Evolutionary conservation across 1,140 invertebrate species (phyloP), one percentile per base, ranked within the genome.

Genomic region (Lepidurus packardi): DNA sequence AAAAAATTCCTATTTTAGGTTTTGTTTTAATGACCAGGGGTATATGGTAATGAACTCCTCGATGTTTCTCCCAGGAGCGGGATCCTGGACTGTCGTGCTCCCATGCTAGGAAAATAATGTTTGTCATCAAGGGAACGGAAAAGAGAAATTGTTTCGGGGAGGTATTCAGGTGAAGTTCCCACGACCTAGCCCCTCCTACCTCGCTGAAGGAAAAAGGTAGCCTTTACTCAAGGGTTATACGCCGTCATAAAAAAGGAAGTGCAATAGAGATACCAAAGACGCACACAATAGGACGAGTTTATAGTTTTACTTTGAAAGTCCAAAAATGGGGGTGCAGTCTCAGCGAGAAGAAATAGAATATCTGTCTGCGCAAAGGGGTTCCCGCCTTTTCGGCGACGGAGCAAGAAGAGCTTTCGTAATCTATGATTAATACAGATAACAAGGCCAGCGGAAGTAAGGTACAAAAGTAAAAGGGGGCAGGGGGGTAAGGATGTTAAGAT

Each of bases 121-220:
- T 65, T 65, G 53, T 65, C 53, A 65, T 65, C 53, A 65, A 65
- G 53, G 21, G 53, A 65, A 65, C 53, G 53, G 53, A 65, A 65
- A 65, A 65, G 53, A 65, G 53, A 65, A 65, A 65, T 65, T 65
- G 53, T 65, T 65, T 65, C 53, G 7, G 53, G 53, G 53, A 65
- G 53, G 21, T 13, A 65, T 65, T 65, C 53, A 65, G 53, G 53
- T 65, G 21, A 65, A 21, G 16, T 65, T 65, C 53, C 53, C 53
- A 65, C 53, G 53, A 65, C 53, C 53, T 65, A 65, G 53, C 53
- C 53, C 53, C 53, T 65, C 53, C 53, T 65, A n/a, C 53, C 53
- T 65, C 21, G 53, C 16, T 65, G 5, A 65, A 65, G 53, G 21
- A 65, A 65, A 65, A 65, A 65, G 53, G 53, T n/a, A 65, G 53